Percentiles rank a stretch among this genome's conserved stretches.
Evolutionary conservation across 2,797 vertebrate species (phyloP).

Genomic region (Gallinago solitaria): DNA sequence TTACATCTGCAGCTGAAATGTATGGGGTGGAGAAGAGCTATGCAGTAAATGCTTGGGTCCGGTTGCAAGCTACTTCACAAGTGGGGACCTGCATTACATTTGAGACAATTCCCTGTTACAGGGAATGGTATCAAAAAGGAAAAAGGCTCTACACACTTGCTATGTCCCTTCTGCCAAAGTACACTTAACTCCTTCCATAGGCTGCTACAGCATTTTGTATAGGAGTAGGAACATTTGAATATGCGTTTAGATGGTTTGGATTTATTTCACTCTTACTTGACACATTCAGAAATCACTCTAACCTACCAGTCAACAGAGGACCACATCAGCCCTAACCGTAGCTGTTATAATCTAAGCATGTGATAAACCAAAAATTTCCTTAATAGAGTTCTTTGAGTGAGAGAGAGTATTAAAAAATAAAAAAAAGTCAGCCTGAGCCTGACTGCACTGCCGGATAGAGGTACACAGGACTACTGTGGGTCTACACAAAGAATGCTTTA

Average conservation of each 20-base stretch:
- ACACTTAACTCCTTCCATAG: neutral
- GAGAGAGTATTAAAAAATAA: neutral
- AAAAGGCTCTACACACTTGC: neutral
- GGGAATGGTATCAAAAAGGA: accelerated
- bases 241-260: neutral
- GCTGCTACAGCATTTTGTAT: neutral
- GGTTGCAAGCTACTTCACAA: neutral
- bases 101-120: neutral
- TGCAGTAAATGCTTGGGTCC: neutral
- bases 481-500: neutral
- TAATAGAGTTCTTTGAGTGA: neutral
- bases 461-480: accelerated
- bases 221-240: neutral
- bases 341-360: neutral
- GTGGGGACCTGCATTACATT: neutral
- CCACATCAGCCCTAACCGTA: accelerated
- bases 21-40: accelerated
- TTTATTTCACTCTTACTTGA: neutral
- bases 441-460: neutral
- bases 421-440: neutral
- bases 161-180: neutral
- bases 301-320: neutral
- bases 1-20: neutral
- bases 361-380: neutral
- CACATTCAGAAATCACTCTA: neutral